Conservation (phyloP, 2,113 vertebrate species). For the Barnardius zonarius region DNA sequence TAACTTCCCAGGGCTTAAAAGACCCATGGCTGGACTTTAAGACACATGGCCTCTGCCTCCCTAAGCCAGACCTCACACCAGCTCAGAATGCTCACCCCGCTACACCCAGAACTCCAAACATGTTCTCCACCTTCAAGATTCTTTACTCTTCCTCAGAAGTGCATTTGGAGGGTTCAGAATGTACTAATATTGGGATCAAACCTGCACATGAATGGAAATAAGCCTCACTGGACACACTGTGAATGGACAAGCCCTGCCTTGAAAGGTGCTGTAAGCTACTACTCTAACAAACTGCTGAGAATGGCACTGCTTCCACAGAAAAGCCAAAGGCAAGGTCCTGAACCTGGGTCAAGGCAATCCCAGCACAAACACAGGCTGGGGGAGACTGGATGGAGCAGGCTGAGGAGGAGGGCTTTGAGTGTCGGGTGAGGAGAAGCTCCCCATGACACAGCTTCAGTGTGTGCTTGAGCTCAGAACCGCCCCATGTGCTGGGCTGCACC, state of each 20-base stretch:
- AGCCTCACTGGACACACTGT: not conserved
- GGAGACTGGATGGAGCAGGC: not conserved
- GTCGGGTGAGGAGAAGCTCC: not conserved
- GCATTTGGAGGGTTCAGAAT: not conserved
- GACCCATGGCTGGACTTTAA: not conserved
- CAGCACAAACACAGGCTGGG: not conserved
- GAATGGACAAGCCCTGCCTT: rapidly evolving
- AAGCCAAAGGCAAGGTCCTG: not conserved
- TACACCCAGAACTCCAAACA: rapidly evolving
- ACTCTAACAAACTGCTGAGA: rapidly evolving
- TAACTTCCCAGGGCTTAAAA: not conserved
- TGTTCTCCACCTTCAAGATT: rapidly evolving
- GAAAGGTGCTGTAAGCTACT: not conserved
- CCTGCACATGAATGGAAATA: not conserved
- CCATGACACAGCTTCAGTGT: not conserved
- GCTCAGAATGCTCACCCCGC: rapidly evolving
- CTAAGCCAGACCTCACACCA: too few species aligned
- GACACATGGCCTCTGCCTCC: too few species aligned
- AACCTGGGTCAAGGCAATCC: not conserved
- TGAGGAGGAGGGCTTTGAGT: not conserved
- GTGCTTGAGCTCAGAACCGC: not conserved
- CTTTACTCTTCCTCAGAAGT: not conserved
- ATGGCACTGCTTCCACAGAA: not conserved
- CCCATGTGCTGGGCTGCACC: not conserved
- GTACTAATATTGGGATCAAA: rapidly evolving